These are phyloP conservation scores for Tragelaphus eurycerus DNA, from an alignment of 2,797 vertebrate genomes.

Conservation along the genomic window DNA sequence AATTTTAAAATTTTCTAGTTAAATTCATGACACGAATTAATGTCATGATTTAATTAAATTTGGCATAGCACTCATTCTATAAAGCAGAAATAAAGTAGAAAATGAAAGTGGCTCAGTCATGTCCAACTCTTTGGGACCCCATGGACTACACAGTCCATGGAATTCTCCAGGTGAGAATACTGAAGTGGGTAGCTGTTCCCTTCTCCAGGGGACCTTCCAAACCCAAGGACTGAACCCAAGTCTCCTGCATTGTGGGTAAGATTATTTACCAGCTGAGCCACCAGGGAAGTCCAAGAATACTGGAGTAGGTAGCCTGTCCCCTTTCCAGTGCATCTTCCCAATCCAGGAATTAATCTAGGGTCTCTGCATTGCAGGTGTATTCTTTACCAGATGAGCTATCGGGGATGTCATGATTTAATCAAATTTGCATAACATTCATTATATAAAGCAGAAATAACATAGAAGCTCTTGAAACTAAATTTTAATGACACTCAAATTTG, in stretches of 20 bases:
- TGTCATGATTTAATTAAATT: constrained; percentile 15
- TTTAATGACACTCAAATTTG: constrained; percentile 13
- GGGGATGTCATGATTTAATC: background rate
- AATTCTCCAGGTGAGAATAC: background rate
- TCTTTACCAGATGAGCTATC: background rate
- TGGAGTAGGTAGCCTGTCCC: background rate
- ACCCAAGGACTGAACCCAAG: background rate
- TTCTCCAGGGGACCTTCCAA: background rate
- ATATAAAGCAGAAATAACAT: background rate
- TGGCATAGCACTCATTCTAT: background rate
- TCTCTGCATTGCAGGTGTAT: background rate
- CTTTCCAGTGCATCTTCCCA: background rate
- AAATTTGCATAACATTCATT: background rate
- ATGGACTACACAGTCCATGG: background rate
- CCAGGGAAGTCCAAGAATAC: background rate
- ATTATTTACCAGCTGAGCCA: background rate
- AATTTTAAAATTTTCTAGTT: constrained; percentile 40
- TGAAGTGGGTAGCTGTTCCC: background rate
- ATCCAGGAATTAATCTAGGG: background rate
- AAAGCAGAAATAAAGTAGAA: constrained; percentile 1
- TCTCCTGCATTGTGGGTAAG: background rate
- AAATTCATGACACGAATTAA: background rate
- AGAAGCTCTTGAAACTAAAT: background rate
- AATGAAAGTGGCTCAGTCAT: background rate
- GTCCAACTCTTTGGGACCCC: background rate